A percentile compares a stretch with the other conserved stretches of the same genome.
phyloP scores from a whole-genome alignment of 2,797 vertebrate genomes.

The Halcyon chelicuti region DNA sequence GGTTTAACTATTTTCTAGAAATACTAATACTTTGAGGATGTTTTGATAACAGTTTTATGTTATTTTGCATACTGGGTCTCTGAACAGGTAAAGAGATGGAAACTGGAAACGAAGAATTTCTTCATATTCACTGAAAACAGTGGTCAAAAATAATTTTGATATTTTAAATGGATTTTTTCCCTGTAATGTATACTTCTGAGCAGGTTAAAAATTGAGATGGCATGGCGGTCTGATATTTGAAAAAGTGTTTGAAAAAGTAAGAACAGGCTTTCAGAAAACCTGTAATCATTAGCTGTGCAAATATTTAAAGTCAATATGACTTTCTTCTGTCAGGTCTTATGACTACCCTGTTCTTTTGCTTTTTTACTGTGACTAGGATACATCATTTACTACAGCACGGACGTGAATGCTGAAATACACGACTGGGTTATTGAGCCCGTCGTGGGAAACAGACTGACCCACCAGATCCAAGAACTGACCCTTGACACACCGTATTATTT shows the following conservation, averaged over 20 bases:
- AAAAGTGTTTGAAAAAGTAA: neutral
- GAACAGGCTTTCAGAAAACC: neutral
- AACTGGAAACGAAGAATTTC: neutral
- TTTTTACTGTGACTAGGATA: conserved; percentile 82
- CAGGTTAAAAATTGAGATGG: neutral
- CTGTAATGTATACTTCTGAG: neutral
- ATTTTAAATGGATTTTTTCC: neutral
- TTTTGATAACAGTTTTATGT: neutral
- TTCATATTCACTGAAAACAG: neutral
- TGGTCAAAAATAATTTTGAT: neutral
- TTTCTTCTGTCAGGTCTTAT: neutral
- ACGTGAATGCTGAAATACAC: conserved; percentile 95
- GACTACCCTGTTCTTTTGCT: neutral
- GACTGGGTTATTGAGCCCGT: conserved; percentile 99
- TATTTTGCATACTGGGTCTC: neutral
- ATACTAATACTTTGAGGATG: neutral
- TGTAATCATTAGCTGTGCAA: neutral
- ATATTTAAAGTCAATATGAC: no score
- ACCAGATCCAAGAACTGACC: conserved; percentile 98
- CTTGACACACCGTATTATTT: conserved; percentile 97
- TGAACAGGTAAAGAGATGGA: neutral
- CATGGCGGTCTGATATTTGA: neutral
- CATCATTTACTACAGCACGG: conserved; percentile 98
- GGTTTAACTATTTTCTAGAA: neutral
- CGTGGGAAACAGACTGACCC: conserved; percentile 94